Base-by-base conservation (phyloP, 1,140 invertebrate genomes). In the Lucilia sericata region DNA sequence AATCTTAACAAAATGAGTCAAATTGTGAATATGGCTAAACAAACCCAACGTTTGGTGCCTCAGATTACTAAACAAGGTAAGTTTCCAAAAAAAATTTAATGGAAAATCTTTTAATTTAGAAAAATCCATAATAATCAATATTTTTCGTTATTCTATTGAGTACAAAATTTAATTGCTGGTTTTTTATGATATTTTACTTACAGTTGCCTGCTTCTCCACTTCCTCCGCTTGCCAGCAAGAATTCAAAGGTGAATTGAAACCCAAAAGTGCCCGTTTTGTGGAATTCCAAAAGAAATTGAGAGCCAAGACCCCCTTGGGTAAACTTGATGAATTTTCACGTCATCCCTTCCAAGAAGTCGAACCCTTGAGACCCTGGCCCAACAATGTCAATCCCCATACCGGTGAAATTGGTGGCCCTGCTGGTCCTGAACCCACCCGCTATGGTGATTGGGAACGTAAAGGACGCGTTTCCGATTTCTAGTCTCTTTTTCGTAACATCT, bases 391-490 rank as follows among this genome's bases (percentile, higher is more conserved):
- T 92, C 98, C 98, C 10, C 87, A 94, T 84, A 99, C 98, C 21
- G 99, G 89, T 19, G 89, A 91, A 86, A 87, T 90, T 82, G 97
- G 97, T 85, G 99, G 99, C 13, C 99, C 99, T 12, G 93, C 94
- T 88, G 99, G 99, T 25, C 99, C 98, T 3, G 99, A 99, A 93
- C 99, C 99, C 47, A 99, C 99, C 47, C 93, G 99, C 86, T 99
- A 99, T 92, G 99, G 98, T 5, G 99, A 99, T 92, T 99, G 99
- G 99, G 99, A 99, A 91, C 93, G 98, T 86, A 99, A 99, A 92
- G 99, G 99, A 84, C 93, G 98, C 89, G 97, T 99, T 14, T 80
- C 76, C 13, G 99, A 99, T 92, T 99, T 99, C 86, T 92, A 90
- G 88, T 88, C 60, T 42, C 8, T 49, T n/a, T n/a, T n/a, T n/a